Conservation (phyloP, 2,888 invertebrate genomes). For the Cheilosia impressa region DNA sequence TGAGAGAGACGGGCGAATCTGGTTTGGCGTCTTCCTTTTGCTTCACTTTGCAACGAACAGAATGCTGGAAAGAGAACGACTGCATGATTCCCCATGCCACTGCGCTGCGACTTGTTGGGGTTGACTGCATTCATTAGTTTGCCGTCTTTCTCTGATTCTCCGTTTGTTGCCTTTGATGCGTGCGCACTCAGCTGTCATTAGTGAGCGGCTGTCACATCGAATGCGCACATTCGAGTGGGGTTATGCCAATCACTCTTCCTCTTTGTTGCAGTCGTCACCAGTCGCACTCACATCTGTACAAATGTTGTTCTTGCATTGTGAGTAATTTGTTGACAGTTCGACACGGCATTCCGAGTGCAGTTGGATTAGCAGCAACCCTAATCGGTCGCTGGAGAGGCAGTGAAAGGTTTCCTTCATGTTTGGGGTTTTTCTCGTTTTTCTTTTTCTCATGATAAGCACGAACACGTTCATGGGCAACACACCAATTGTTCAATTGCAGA, state of each 20-base stretch:
- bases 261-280: not conserved
- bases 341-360: slow-evolving; percentile 64
- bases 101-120: not conserved
- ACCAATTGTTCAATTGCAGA: slow-evolving; percentile 70
- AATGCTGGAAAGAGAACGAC: slow-evolving; percentile 47
- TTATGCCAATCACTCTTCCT: slow-evolving; percentile 59
- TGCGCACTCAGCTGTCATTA: slow-evolving; percentile 83
- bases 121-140: slow-evolving; percentile 49
- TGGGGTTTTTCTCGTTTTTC: slow-evolving; percentile 6
- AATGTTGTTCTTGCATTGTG: slow-evolving; percentile 45
- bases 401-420: slow-evolving; percentile 43
- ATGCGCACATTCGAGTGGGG: slow-evolving; percentile 70
- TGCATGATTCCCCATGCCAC: not conserved
- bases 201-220: slow-evolving; percentile 78
- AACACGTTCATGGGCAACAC: slow-evolving; percentile 52
- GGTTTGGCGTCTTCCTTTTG: slow-evolving; percentile 17
- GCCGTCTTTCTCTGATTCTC: slow-evolving; percentile 51
- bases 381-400: slow-evolving; percentile 48
- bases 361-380: slow-evolving; percentile 62
- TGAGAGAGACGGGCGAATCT: slow-evolving; percentile 44
- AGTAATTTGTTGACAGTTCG: slow-evolving; percentile 75
- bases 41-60: not conserved
- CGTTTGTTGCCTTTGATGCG: slow-evolving; percentile 47
- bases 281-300: slow-evolving; percentile 1
- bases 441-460: slow-evolving; percentile 39